These are phyloP conservation scores for Drosophila seguyi DNA, from an alignment of 1,140 invertebrate species.

Conservation along the genomic window DNA sequence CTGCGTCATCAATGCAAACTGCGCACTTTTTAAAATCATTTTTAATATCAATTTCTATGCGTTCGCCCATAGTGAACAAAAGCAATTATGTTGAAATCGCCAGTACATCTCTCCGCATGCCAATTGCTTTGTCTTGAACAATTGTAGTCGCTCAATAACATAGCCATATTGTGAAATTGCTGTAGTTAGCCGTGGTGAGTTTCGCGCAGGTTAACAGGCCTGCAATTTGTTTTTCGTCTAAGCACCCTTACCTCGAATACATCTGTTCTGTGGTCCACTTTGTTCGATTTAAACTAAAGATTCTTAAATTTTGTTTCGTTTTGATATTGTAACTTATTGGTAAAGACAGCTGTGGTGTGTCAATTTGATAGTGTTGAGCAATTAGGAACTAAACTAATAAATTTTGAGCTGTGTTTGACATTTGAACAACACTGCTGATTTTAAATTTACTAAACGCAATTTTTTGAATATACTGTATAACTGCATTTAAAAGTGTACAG, in stretches of 20 bases:
- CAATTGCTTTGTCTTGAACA: slow-evolving; percentile 42
- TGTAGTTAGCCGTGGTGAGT: slow-evolving; percentile 55
- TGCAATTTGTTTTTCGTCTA: slow-evolving; percentile 41
- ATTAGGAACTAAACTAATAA: neutral
- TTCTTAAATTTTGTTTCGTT: neutral
- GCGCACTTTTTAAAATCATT: slow-evolving; percentile 65
- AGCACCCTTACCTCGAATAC: slow-evolving; percentile 16
- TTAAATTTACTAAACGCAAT: neutral
- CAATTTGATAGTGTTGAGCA: slow-evolving; percentile 1
- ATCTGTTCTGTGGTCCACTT: slow-evolving; percentile 12
- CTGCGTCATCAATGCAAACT: slow-evolving; percentile 82
- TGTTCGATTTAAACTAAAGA: slow-evolving; percentile 12
- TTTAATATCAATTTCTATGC: slow-evolving; percentile 55
- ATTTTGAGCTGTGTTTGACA: neutral
- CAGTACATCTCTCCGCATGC: slow-evolving; percentile 16
- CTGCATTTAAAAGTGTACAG: neutral
- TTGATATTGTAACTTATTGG: slow-evolving; percentile 11
- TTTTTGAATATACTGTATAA: neutral
- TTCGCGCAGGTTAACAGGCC: slow-evolving; percentile 63
- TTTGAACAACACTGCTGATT: slow-evolving; percentile 5
- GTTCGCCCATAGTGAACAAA: slow-evolving; percentile 25
- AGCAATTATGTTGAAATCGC: slow-evolving; percentile 31
- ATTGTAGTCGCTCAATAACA: slow-evolving; percentile 30
- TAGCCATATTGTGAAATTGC: slow-evolving; percentile 53
- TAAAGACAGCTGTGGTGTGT: neutral